These are phyloP conservation scores for Ptilodon capucinus DNA, from an alignment of 2,888 invertebrate species.

Conservation along the genomic window DNA sequence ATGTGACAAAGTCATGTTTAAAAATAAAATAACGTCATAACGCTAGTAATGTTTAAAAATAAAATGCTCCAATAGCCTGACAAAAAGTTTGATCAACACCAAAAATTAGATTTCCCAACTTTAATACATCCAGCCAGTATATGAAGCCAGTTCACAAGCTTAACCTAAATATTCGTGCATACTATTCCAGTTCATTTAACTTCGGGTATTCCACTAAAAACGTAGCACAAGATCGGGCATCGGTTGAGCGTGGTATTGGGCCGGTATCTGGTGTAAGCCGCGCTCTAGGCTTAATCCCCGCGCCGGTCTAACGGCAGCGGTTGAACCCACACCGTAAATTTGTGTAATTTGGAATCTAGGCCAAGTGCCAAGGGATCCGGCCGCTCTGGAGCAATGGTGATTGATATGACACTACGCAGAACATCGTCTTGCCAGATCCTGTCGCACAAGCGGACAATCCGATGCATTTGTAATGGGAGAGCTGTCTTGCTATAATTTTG, in stretches of 20 bases:
- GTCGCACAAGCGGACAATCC: slow-evolving; percentile 53
- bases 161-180: slow-evolving; percentile 1
- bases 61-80: no score
- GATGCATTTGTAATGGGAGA: slow-evolving; percentile 65
- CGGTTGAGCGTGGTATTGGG: slow-evolving; percentile 70
- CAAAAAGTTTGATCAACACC: no score
- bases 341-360: slow-evolving; percentile 81
- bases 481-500: slow-evolving; percentile 25
- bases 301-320: slow-evolving; percentile 64
- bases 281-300: slow-evolving; percentile 69
- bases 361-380: slow-evolving; percentile 79
- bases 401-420: slow-evolving; percentile 75
- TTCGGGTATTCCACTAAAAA: slow-evolving; percentile 37
- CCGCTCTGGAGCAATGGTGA: slow-evolving; percentile 74
- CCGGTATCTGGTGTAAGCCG: slow-evolving; percentile 69
- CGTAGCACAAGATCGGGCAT: slow-evolving; percentile 57
- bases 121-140: not conserved
- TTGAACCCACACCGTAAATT: slow-evolving; percentile 79
- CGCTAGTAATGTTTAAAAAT: no score
- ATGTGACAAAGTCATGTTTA: no score
- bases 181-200: not conserved
- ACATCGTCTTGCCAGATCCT: slow-evolving; percentile 54
- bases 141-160: not conserved
- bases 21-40: not conserved
- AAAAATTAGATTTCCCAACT: no score